Conservation (phyloP, 2,888 invertebrate genomes). For the Scaptomyza flava region DNA sequence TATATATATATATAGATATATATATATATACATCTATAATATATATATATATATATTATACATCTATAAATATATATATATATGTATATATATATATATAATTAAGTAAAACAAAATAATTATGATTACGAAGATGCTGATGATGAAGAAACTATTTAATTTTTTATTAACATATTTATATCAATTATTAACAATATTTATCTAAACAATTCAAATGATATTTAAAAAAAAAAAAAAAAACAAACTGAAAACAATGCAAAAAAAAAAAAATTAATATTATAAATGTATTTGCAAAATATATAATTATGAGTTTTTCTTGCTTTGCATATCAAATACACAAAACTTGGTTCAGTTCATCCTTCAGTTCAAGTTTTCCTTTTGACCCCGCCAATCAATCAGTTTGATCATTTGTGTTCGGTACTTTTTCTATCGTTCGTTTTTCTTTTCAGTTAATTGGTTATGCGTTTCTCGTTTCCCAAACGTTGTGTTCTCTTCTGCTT, state of each 20-base stretch:
- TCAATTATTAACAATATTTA: slow-evolving; percentile 77
- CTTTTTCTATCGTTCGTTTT: slow-evolving; percentile 11
- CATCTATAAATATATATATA: not conserved
- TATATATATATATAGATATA: too few relatives aligned
- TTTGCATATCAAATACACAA: slow-evolving; percentile 72
- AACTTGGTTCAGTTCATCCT: slow-evolving; percentile 54
- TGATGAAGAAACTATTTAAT: slow-evolving; percentile 64
- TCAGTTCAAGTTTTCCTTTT: slow-evolving; percentile 30
- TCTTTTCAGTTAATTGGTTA: not conserved
- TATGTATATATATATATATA: slow-evolving; percentile 12
- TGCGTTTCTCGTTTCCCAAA: not conserved
- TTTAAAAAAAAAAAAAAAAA: slow-evolving; percentile 62
- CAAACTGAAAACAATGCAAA: slow-evolving; percentile 54
- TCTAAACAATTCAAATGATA: slow-evolving; percentile 78
- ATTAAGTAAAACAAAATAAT: slow-evolving; percentile 47
- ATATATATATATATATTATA: slow-evolving; percentile 40
- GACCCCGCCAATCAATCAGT: slow-evolving; percentile 1
- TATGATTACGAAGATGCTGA: slow-evolving; percentile 42
- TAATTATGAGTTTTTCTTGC: slow-evolving; percentile 82
- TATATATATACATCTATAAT: too few relatives aligned
- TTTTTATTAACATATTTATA: slow-evolving; percentile 79
- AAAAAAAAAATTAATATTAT: slow-evolving; percentile 79
- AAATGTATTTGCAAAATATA: slow-evolving; percentile 83
- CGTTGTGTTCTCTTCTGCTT: not conserved
- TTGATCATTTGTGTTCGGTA: slow-evolving; percentile 11